Percentiles rank a stretch among this genome's conserved stretches.
Conservation (phyloP, 1,140 invertebrate species). For the Pseudomyrmex pallidus region DNA sequence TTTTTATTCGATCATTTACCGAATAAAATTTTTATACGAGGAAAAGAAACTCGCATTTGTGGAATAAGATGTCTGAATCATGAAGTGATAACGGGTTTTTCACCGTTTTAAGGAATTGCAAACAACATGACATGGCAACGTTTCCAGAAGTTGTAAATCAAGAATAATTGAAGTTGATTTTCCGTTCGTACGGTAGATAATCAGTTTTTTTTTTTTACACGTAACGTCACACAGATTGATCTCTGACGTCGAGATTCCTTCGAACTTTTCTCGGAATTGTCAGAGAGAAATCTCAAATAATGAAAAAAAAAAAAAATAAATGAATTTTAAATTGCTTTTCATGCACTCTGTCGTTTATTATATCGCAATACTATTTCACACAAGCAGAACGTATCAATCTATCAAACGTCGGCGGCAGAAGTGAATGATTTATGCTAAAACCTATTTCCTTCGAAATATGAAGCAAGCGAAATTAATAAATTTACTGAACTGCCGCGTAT, state of each 20-base stretch:
- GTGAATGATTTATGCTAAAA: neutral
- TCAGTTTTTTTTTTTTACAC: slow-evolving; percentile 68
- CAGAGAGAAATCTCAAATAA: slow-evolving; percentile 31
- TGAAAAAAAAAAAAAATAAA: neutral
- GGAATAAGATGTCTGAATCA: neutral
- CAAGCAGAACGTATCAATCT: slow-evolving; percentile 2
- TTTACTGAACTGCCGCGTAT: no score
- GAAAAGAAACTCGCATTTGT: neutral
- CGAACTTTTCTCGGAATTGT: slow-evolving; percentile 2
- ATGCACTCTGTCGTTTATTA: slow-evolving; percentile 14
- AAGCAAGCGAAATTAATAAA: neutral
- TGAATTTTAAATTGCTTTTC: slow-evolving; percentile 6
- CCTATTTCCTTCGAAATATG: neutral
- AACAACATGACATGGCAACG: neutral
- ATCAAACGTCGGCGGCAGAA: neutral
- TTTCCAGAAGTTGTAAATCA: slow-evolving; percentile 40
- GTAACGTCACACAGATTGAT: slow-evolving; percentile 26
- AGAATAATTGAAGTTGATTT: slow-evolving; percentile 36
- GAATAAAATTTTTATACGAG: no score
- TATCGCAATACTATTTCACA: neutral
- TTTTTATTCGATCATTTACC: no score
- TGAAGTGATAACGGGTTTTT: slow-evolving; percentile 5
- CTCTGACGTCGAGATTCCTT: slow-evolving; percentile 23
- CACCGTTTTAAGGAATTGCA: neutral
- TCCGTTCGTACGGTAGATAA: slow-evolving; percentile 32